phyloP scores from a whole-genome alignment of 2,113 vertebrate genomes.

The Ondatra zibethicus region DNA sequence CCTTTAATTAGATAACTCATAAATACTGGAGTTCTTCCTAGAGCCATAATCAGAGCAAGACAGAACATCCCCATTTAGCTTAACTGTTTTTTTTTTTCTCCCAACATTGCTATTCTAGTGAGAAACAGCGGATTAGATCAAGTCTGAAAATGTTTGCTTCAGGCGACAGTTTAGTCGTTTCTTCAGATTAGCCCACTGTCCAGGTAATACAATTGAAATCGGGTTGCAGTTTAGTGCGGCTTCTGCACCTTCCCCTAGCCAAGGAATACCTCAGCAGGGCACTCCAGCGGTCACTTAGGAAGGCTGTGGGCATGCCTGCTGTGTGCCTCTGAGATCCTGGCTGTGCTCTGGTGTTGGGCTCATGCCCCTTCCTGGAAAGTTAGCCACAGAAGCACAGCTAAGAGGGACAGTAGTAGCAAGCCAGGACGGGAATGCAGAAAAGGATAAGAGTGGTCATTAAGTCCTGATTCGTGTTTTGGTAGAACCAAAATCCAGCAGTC shows the following conservation, averaged over 20 bases:
- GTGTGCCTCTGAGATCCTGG: background rate
- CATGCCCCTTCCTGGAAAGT: background rate
- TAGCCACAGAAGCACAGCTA: background rate
- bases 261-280: background rate
- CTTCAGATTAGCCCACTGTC: background rate
- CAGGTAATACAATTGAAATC: background rate
- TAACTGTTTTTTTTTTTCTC: background rate
- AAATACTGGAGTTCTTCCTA: background rate
- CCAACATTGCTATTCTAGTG: background rate
- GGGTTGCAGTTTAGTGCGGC: background rate
- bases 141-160: background rate
- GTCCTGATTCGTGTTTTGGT: background rate
- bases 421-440: background rate
- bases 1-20: background rate
- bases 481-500: background rate
- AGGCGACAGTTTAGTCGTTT: background rate
- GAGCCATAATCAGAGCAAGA: background rate
- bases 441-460: background rate
- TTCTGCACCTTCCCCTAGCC: background rate
- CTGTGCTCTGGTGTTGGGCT: background rate
- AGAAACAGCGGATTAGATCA: background rate
- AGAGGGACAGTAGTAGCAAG: background rate
- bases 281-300: background rate
- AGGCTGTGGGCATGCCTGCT: background rate
- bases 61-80: background rate